Evolutionary conservation across 2,113 vertebrate genomes (phyloP), one percentile per base, ranked within the genome.

Genomic region (Lophochroa leadbeateri): DNA sequence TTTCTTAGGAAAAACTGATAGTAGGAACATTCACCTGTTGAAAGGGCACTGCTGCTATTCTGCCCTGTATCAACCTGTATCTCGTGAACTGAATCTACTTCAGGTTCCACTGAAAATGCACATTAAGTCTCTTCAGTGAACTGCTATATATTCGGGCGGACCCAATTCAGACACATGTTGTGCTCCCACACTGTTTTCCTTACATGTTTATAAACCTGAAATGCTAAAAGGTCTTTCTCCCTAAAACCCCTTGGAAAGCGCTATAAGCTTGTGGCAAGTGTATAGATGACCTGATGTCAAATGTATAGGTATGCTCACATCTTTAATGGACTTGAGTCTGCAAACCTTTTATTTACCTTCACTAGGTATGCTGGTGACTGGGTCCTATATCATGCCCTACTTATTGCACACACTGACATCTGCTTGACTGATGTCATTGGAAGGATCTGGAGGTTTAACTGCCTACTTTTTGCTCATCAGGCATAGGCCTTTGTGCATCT

Each of bases 51-150:
- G 46, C 60, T 49, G 46, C 76, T 96, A 53, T 91, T 92, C 92
- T 97, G 86, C 57, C 90, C 90, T 29, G 63, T 44, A 65, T 39
- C 86, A 83, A 92, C 97, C 95, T 96, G 64, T 94, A 96, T 94
- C 96, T 97, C 44, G 21, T 21, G 21, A 96, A 97, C 89, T 12
- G 27, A 91, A 96, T 92, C 96, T 98, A 96, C 97, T 97, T 97
- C 95, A 96, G 96, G 95, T 95, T 86, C 90, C 91, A 84, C 96
- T 94, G 93, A 96, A 98, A 97, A 97, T 50, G 76, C 96, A 97
- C 84, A 85, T 8, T 58, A 93, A 91, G 67, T 83, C 85, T 91
- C 94, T 75, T 33, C 72, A 94, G 92, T 65, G 47, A 92, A 88
- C 91, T 78, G 86, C 76, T 91, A 95, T 83, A 95, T 96, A 96